Percentiles rank a stretch among this genome's conserved stretches.
These are phyloP conservation scores for Nemotelus pantherinus DNA, from an alignment of 2,888 invertebrate genomes.

Conservation along the genomic window DNA sequence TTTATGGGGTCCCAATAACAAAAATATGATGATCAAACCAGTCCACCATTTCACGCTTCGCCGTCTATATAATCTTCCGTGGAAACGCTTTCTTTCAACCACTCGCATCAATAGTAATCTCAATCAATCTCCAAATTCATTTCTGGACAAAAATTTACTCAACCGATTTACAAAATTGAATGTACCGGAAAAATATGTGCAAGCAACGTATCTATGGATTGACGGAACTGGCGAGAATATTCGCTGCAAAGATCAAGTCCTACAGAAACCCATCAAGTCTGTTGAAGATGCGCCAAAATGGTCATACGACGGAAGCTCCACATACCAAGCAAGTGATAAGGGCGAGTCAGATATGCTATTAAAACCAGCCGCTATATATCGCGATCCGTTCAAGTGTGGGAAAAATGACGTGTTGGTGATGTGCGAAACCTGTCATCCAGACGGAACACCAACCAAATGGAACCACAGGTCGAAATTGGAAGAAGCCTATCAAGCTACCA, in stretches of 20 bases:
- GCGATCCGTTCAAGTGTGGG: conserved; percentile 79
- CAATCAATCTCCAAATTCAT: conserved; percentile 76
- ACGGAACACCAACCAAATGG: conserved; percentile 64
- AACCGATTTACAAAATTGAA: conserved; percentile 76
- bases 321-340: conserved; percentile 73
- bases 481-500: conserved; percentile 68
- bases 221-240: conserved; percentile 78
- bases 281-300: conserved; percentile 75
- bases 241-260: conserved; percentile 75
- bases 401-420: conserved; percentile 78
- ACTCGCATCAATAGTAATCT: neutral
- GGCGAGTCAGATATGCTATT: conserved; percentile 74
- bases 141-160: conserved; percentile 77
- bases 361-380: conserved; percentile 80
- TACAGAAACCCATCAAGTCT: conserved; percentile 72
- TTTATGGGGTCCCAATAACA: no score
- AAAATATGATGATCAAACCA: no score
- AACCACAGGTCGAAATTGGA: conserved; percentile 67
- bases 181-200: conserved; percentile 67
- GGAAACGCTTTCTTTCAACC: neutral
- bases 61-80: neutral
- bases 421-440: conserved; percentile 78
- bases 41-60: no score
- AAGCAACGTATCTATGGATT: conserved; percentile 79
- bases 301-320: conserved; percentile 81